Evolutionary conservation across 1,140 invertebrate genomes (phyloP).

Genomic region (Metopolophium dirhodum): DNA sequence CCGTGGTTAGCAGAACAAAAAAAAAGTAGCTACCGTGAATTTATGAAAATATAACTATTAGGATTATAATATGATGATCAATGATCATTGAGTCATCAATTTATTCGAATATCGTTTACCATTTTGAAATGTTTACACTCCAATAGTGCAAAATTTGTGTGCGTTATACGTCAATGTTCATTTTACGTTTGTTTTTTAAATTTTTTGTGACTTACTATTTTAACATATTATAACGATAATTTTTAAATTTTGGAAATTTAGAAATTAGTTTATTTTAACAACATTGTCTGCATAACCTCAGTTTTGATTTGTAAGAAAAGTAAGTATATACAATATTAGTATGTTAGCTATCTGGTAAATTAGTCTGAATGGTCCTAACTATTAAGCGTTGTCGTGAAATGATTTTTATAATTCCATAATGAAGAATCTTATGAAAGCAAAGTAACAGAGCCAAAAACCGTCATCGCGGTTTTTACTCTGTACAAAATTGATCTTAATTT

Average conservation of each 20-base stretch:
- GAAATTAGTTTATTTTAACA: not conserved
- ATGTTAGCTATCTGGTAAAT: not conserved
- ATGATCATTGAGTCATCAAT: not conserved
- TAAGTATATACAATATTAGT: not conserved
- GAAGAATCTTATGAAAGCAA: not conserved
- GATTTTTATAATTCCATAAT: not conserved
- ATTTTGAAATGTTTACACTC: not conserved
- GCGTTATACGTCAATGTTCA: not conserved
- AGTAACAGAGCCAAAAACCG: not conserved
- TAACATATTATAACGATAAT: not conserved
- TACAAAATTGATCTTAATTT: not conserved
- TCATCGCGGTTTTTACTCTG: not conserved
- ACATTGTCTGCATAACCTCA: not conserved
- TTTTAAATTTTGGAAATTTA: too few species aligned
- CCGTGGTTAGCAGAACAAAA: not conserved
- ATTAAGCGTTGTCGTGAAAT: not conserved
- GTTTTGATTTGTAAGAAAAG: not conserved
- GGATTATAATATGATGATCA: not conserved
- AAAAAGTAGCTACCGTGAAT: not conserved
- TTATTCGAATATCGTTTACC: not conserved
- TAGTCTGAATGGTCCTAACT: not conserved
- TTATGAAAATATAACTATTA: not conserved
- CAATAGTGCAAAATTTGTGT: not conserved
- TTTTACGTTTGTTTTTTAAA: not conserved
- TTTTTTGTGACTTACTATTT: not conserved